These are phyloP conservation scores for Drosophila kanekoi DNA, from an alignment of 2,888 invertebrate genomes.

Conservation along the genomic window DNA sequence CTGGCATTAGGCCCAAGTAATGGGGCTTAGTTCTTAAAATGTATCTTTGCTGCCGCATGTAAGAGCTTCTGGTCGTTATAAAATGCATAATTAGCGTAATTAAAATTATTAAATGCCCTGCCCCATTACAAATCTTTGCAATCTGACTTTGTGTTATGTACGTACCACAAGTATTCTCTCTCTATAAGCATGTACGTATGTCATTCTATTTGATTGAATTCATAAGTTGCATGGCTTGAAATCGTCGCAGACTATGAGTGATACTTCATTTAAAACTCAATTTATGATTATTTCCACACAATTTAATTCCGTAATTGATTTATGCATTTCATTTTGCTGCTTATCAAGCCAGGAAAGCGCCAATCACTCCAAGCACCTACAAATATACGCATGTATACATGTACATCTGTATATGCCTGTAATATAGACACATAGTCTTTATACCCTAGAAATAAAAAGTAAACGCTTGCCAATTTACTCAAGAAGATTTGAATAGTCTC, in stretches of 20 bases:
- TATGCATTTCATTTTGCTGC: constrained; percentile 44
- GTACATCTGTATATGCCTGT: neutral
- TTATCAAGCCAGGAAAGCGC: constrained; percentile 36
- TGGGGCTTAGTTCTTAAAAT: constrained; percentile 6
- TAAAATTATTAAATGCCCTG: constrained; percentile 44
- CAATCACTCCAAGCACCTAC: constrained; percentile 44
- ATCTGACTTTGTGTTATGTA: constrained; percentile 13
- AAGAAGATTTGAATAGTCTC: neutral
- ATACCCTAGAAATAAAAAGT: neutral
- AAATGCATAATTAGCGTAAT: constrained; percentile 47
- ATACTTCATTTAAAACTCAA: constrained; percentile 59
- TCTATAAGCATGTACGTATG: too few relatives aligned
- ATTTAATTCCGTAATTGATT: constrained; percentile 77
- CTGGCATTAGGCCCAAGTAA: constrained; percentile 4
- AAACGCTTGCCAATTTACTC: too few relatives aligned
- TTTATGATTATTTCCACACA: constrained; percentile 76
- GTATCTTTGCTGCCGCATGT: neutral
- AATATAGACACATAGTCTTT: neutral
- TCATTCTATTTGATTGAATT: constrained; percentile 29
- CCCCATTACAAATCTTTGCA: constrained; percentile 34
- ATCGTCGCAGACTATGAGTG: constrained; percentile 9
- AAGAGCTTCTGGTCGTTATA: constrained; percentile 33
- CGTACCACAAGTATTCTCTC: neutral
- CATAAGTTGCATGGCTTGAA: constrained; percentile 27
- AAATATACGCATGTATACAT: too few relatives aligned